A percentile compares a stretch with the other conserved stretches of the same genome.
phyloP scores from a whole-genome alignment of 2,888 invertebrate genomes.

The Phengaris alcon region DNA sequence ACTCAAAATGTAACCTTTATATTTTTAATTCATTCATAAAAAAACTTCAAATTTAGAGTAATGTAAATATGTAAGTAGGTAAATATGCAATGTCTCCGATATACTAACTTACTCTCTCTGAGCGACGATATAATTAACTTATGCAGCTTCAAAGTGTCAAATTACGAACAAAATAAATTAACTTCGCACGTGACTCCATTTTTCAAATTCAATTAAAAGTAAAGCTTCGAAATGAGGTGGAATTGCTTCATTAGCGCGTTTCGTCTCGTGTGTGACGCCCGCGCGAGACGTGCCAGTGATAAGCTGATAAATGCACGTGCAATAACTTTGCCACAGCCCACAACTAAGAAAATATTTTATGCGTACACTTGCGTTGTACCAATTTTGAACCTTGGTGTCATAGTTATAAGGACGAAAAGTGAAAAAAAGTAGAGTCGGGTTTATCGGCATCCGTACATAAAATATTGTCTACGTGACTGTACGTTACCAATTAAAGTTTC shows the following conservation, averaged over 20 bases:
- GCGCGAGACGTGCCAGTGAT: slow-evolving; percentile 20
- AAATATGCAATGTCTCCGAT: too few relatives aligned
- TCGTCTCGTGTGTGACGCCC: slow-evolving; percentile 13
- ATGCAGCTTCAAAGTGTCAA: background rate
- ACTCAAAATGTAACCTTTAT: too few relatives aligned
- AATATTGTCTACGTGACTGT: slow-evolving; percentile 8
- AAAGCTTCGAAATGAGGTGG: slow-evolving; percentile 8
- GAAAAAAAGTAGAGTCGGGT: background rate
- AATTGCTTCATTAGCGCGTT: slow-evolving; percentile 21
- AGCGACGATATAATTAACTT: background rate
- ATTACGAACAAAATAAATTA: slow-evolving; percentile 14
- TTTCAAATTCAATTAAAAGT: slow-evolving; percentile 3
- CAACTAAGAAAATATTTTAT: background rate
- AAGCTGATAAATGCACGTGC: slow-evolving; percentile 16
- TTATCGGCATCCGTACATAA: background rate
- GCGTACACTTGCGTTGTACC: background rate
- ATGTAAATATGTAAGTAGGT: too few relatives aligned
- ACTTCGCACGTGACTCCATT: slow-evolving; percentile 20
- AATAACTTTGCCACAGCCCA: background rate
- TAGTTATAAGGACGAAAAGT: background rate
- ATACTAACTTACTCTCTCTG: too few relatives aligned
- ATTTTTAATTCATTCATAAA: too few relatives aligned
- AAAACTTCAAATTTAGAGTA: too few relatives aligned
- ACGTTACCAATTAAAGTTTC: background rate
- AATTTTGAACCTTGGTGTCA: background rate